Base-by-base conservation (phyloP, 2,888 invertebrate genomes). In the Dromius quadrimaculatus region DNA sequence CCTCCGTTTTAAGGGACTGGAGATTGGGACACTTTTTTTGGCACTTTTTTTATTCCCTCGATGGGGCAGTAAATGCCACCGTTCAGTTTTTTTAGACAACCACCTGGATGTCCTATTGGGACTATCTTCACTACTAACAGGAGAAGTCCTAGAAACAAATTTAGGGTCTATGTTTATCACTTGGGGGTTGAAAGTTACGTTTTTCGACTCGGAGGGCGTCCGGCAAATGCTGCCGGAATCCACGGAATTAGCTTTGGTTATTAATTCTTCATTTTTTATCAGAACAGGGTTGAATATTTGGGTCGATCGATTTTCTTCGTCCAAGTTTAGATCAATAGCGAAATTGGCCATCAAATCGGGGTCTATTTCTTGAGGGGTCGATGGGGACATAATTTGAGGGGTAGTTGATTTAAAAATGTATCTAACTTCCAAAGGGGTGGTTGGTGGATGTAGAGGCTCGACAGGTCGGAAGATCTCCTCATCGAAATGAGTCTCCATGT, bases 171-270 rank as follows among this genome's bases (percentile, higher is more conserved):
- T 79, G 65, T 77, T 80, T 62, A 79, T 77, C 34, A 81, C 82
- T 73, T 83, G 77, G 11, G 83, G 83, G 76, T 82, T 83, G 75
- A 83, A 83, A 2, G 82, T 82, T 61, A 83, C 83, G 69, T 81
- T 82, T 74, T 83, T 83, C 17, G 79, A 76, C 45, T 73, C 73
- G 6, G 70, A 71, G 0, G 81, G 81, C 2, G 81, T 82, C 57
- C 81, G 75, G 71, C 81, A 81, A 19, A 77, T 75, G 72, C 78
- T 79, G 13, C 81, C 77, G 9, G 81, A 81, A 71, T 82, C 80
- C 32, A 82, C 77, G 19, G 79, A 78, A 75, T 77, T 80, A 43
- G 78, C 71, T 66, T 79, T 78, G 6, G 80, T 77, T 11, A 76
- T 75, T 20, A 74, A 73, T 20, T 74, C 74, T 2, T 72, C 71